These are phyloP conservation scores for Mallateleia sp. DNA, from an alignment of 2,888 invertebrate genomes.

Conservation along the genomic window DNA sequence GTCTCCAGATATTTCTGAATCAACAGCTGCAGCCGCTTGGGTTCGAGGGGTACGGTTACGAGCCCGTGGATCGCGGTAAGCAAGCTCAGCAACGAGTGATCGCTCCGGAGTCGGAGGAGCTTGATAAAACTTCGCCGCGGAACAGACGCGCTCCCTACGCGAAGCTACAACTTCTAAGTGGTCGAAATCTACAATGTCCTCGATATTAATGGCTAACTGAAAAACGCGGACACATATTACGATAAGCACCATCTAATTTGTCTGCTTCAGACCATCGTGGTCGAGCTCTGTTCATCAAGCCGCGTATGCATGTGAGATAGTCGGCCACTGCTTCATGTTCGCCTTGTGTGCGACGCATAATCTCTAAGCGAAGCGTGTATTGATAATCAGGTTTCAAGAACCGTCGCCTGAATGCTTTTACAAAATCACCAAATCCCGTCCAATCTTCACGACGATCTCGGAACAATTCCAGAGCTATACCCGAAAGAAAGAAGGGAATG, in stretches of 20 bases:
- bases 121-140: not conserved
- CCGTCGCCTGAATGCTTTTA: not conserved
- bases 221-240: slow-evolving; percentile 23
- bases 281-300: not conserved
- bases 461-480: slow-evolving; percentile 18
- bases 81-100: slow-evolving; percentile 26
- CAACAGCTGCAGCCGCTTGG: no score
- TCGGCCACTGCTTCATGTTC: slow-evolving; percentile 10
- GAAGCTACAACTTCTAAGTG: no score
- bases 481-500: slow-evolving; percentile 13
- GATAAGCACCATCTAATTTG: not conserved
- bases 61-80: slow-evolving; percentile 13
- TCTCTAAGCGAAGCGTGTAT: slow-evolving; percentile 22
- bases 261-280: slow-evolving; percentile 4
- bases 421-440: not conserved
- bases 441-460: slow-evolving; percentile 2
- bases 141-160: not conserved
- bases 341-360: not conserved
- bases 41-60: not conserved
- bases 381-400: not conserved
- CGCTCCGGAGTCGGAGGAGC: slow-evolving; percentile 25
- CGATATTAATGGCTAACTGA: no score
- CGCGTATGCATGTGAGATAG: slow-evolving; percentile 21
- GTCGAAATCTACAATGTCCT: no score
- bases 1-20: no score